Base-by-base conservation (phyloP, 2,888 invertebrate species). In the Masnerella sp. region DNA sequence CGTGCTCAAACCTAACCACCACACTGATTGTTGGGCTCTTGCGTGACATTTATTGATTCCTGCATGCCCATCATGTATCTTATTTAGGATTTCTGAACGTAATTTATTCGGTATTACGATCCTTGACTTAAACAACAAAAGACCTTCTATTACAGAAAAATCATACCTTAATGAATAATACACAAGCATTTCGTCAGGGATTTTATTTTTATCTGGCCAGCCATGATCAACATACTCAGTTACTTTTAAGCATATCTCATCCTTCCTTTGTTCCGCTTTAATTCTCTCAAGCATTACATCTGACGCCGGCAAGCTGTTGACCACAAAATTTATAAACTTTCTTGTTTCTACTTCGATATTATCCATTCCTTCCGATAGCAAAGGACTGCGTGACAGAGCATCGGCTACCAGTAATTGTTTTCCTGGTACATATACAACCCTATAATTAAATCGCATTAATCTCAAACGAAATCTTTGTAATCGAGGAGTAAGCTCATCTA, bases 381-480 rank as follows among this genome's bases (percentile, higher is more conserved):
- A 3, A 12, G 36, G 36, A 8, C 8, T 36, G 1, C 36, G 2
- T 12, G 36, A 36, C 36, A 36, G 51, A 11, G 81, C 76, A 64
- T 85, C 83, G 5, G 83, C 81, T 11, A 78, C 59, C n/a, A 78
- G 61, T 22, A 86, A 54, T 7, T 79, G 61, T 65, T 83, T 84
- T 14, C 83, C 84, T 5, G 82, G 80, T 0, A 80, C 78, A 70
- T 84, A 78, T 12, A 30, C 14, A 4, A 85, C 75, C 0, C 30
- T 43, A 56, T 78, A 85, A 36, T 74, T 47, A 61, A 77, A 86
- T 9, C 81, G 18, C 78, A 83, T 77, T 1, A 84, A 56, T 8
- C 81, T 54, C 62, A 85, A 76, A 30, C 83, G 69, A 22, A 88
- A 79, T 25, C 85, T 49, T 61, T 88, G 85, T n/a, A 88, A 56